Conservation (phyloP, 2,113 vertebrate genomes). For the Xenopus laevis region DNA sequence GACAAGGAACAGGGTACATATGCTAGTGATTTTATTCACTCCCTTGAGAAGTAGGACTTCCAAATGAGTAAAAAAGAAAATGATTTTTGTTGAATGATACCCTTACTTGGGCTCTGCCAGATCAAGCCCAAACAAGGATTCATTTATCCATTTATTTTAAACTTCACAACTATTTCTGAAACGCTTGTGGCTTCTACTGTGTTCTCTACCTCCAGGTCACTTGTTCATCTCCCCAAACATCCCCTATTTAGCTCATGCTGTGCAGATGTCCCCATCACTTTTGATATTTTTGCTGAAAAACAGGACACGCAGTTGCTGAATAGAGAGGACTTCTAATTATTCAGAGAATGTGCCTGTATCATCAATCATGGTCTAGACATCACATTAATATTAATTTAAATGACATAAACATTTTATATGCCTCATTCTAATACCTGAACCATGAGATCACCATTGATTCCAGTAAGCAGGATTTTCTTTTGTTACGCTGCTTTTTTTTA, state of each 20-base stretch:
- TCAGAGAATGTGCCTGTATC: slow-evolving; percentile 10
- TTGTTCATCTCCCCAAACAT: slow-evolving; percentile 44
- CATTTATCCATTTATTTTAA: slow-evolving; percentile 20
- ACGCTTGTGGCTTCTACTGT: slow-evolving; percentile 12
- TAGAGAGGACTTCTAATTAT: slow-evolving; percentile 19
- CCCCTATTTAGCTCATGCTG: slow-evolving; percentile 38
- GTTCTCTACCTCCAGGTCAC: slow-evolving; percentile 36
- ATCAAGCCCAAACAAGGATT: background rate
- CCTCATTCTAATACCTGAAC: slow-evolving; percentile 16
- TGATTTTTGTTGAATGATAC: slow-evolving; percentile 9
- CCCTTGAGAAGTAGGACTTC: slow-evolving; percentile 52
- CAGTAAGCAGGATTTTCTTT: background rate
- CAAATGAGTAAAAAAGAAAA: slow-evolving; percentile 46
- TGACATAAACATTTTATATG: slow-evolving; percentile 8
- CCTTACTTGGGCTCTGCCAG: slow-evolving; percentile 1
- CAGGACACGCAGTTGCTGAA: slow-evolving; percentile 25
- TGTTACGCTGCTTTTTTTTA: background rate
- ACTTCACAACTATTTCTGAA: slow-evolving; percentile 31
- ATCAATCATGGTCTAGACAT: slow-evolving; percentile 32
- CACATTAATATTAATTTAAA: slow-evolving; percentile 20
- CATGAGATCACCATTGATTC: background rate
- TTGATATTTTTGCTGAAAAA: slow-evolving; percentile 18
- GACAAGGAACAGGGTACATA: slow-evolving; percentile 62
- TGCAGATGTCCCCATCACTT: slow-evolving; percentile 36
- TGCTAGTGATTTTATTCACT: slow-evolving; percentile 58